Percentiles rank a stretch among this genome's conserved stretches.
Conservation (phyloP, 2,797 vertebrate species). For the Galagoides demidoff region DNA sequence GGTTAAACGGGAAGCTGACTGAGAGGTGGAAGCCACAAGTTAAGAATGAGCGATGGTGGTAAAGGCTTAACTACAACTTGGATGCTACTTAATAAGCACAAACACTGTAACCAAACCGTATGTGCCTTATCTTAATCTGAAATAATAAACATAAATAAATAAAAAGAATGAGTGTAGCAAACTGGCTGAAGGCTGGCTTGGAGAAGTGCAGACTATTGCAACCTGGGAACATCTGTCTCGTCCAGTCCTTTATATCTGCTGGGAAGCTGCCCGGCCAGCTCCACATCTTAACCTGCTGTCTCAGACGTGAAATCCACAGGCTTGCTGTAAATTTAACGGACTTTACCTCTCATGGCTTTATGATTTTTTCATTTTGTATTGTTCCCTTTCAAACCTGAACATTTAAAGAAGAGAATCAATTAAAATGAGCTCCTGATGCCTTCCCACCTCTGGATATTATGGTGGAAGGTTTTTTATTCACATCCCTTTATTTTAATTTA, state of each 20-base stretch:
- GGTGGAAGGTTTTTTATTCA: neutral
- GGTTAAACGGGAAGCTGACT: neutral
- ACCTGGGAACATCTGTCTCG: neutral
- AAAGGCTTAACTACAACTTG: too few species aligned
- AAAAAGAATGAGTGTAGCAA: neutral
- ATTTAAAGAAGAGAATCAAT: conserved; percentile 45
- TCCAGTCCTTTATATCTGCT: neutral
- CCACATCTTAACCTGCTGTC: neutral
- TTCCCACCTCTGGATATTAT: conserved; percentile 1
- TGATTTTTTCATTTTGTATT: neutral
- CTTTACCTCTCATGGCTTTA: neutral
- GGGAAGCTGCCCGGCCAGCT: neutral
- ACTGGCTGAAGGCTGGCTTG: neutral
- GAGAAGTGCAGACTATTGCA: neutral
- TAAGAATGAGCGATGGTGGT: neutral
- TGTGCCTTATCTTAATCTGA: too few species aligned
- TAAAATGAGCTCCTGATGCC: neutral
- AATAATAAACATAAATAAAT: too few species aligned
- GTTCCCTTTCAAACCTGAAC: neutral
- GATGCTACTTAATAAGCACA: too few species aligned
- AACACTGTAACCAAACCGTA: too few species aligned
- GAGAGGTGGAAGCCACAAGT: neutral
- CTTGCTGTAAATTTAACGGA: neutral
- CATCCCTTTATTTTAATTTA: conserved; percentile 57
- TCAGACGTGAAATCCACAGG: neutral